Percentiles rank a stretch among this genome's conserved stretches.
Evolutionary conservation across 2,888 invertebrate species (phyloP).

Genomic region (Cephus runcator): DNA sequence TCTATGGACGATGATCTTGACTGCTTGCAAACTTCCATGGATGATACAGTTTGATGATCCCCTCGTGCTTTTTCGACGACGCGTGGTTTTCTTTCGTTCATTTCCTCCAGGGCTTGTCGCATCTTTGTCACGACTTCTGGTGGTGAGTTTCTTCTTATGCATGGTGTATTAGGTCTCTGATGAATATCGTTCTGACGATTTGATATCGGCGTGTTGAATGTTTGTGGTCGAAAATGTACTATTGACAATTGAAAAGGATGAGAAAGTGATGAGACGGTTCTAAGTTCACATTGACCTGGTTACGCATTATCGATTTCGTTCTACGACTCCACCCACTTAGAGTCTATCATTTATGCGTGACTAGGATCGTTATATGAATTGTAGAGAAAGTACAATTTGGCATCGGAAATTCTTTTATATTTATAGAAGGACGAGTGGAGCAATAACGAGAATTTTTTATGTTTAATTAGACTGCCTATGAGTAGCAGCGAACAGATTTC

Average conservation of each 20-base stretch:
- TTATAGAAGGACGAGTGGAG: not conserved
- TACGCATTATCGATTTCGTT: not conserved
- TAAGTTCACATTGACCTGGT: not conserved
- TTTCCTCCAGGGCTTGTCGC: conserved; percentile 48
- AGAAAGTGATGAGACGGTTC: not conserved
- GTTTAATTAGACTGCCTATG: not conserved
- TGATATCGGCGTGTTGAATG: conserved; percentile 31
- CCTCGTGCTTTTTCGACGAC: not conserved
- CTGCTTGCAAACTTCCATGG: not conserved
- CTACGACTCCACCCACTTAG: not conserved
- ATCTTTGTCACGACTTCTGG: conserved; percentile 50
- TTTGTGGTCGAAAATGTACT: conserved; percentile 46
- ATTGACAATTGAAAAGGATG: conserved; percentile 15
- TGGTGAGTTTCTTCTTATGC: conserved; percentile 42
- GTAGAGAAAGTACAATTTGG: not conserved
- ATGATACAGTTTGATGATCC: not conserved
- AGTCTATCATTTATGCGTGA: not conserved
- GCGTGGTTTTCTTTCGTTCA: conserved; percentile 26
- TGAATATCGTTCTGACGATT: conserved; percentile 40
- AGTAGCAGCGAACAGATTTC: not conserved
- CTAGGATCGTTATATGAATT: not conserved
- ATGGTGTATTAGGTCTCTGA: conserved; percentile 52
- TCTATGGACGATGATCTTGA: not conserved
- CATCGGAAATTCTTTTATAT: not conserved
- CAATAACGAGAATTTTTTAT: not conserved